A percentile compares a stretch with the other conserved stretches of the same genome.
Evolutionary conservation across 1,140 invertebrate species (phyloP).

Genomic region (Bombus huntii): DNA sequence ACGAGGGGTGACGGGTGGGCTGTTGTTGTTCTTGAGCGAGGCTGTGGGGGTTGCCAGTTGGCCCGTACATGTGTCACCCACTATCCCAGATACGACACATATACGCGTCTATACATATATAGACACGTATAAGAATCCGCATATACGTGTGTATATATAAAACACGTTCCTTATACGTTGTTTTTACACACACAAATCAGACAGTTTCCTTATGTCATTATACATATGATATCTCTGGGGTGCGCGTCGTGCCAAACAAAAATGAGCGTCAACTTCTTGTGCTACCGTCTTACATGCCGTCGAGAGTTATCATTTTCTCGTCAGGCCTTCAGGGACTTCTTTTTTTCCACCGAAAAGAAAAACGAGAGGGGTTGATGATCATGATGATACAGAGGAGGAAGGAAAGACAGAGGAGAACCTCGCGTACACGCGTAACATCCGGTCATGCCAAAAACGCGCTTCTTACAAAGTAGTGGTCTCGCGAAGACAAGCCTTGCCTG

Average conservation of each 20-base stretch:
- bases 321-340: conserved; percentile 56
- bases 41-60: conserved; percentile 60
- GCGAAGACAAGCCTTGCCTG: conserved; percentile 58
- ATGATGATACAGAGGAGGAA: conserved; percentile 48
- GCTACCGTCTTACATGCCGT: conserved; percentile 77
- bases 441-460: conserved; percentile 25
- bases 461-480: conserved; percentile 46
- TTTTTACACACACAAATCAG: conserved; percentile 52
- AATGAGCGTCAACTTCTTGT: conserved; percentile 98
- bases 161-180: conserved; percentile 22
- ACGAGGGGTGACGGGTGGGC: conserved; percentile 43
- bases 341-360: conserved; percentile 52
- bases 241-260: conserved; percentile 88
- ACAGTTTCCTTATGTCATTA: conserved; percentile 56
- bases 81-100: conserved; percentile 33
- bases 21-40: conserved; percentile 57
- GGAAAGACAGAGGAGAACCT: conserved; percentile 48
- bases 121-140: conserved; percentile 36
- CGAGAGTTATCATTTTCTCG: conserved; percentile 62
- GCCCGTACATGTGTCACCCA: conserved; percentile 57
- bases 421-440: conserved; percentile 49
- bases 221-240: conserved; percentile 61
- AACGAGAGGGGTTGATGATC: conserved; percentile 32
- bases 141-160: conserved; percentile 47
- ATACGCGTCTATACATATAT: conserved; percentile 50